Percentiles rank a stretch among this genome's conserved stretches.
Conservation (phyloP, 92 coral and sea anemone species). For the Parazoanthus atlanticus region DNA sequence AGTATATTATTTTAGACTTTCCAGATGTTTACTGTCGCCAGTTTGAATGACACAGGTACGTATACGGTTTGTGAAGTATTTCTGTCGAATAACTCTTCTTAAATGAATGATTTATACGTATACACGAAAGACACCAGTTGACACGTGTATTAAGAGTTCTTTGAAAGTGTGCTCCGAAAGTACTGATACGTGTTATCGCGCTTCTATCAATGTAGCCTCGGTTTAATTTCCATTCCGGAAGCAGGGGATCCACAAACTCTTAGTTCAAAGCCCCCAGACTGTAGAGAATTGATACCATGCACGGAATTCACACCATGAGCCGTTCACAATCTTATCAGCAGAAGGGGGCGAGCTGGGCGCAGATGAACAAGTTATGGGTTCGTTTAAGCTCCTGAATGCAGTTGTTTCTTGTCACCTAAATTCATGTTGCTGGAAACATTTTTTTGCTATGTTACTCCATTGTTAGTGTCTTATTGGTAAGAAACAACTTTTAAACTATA, state of each 20-base stretch:
- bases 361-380: background rate
- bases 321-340: background rate
- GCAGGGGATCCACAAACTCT: constrained; percentile 8
- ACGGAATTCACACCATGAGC: constrained; percentile 41
- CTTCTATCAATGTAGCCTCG: background rate
- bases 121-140: background rate
- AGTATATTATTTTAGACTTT: background rate
- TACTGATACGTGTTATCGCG: background rate
- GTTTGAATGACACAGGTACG: background rate
- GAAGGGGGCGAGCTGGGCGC: background rate
- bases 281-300: constrained; percentile 16
- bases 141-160: background rate
- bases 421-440: background rate
- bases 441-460: background rate
- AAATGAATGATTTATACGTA: too few relatives aligned
- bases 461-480: background rate
- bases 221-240: constrained; percentile 12
- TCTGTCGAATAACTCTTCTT: background rate
- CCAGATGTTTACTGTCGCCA: constrained; percentile 7
- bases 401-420: background rate
- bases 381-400: background rate
- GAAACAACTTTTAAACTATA: background rate
- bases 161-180: background rate
- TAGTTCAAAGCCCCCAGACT: background rate
- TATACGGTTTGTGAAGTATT: background rate